Evolutionary conservation across 2,888 invertebrate species (phyloP).

Genomic region (Tinea semifulvella): DNA sequence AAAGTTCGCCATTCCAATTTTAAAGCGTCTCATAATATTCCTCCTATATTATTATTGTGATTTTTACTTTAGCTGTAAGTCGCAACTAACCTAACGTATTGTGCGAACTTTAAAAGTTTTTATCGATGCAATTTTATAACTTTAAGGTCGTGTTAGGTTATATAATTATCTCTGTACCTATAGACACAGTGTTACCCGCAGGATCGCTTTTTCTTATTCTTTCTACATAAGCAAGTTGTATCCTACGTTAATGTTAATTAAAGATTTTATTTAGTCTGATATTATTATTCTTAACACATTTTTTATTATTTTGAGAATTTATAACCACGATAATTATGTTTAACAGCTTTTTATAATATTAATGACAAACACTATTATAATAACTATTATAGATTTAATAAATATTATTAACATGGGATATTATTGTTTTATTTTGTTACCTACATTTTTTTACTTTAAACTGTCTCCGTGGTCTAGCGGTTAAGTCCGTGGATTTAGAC

Average conservation of each 20-base stretch:
- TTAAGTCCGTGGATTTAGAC: too few species aligned
- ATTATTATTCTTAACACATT: neutral
- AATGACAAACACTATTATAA: neutral
- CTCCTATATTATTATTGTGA: constrained; percentile 51
- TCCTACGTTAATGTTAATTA: constrained; percentile 26
- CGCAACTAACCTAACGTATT: neutral
- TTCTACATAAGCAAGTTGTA: constrained; percentile 50
- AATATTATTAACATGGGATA: constrained; percentile 1
- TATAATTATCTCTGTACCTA: neutral
- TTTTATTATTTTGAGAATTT: neutral
- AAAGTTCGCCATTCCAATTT: constrained; percentile 1
- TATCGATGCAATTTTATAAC: neutral
- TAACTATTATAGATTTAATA: constrained; percentile 4
- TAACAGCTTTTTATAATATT: constrained; percentile 1
- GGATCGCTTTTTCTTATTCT: constrained; percentile 56
- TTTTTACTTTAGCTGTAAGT: constrained; percentile 46
- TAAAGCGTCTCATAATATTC: constrained; percentile 31
- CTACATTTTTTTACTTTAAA: too few species aligned
- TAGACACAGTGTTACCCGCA: constrained; percentile 7
- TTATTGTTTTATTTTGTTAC: constrained; percentile 1
- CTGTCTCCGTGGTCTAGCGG: too few species aligned
- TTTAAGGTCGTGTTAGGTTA: neutral
- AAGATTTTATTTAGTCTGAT: constrained; percentile 4
- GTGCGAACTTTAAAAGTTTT: neutral
- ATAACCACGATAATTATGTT: neutral